Evolutionary conservation across 2,113 vertebrate species (phyloP).

Genomic region (Larimichthys polyactis): DNA sequence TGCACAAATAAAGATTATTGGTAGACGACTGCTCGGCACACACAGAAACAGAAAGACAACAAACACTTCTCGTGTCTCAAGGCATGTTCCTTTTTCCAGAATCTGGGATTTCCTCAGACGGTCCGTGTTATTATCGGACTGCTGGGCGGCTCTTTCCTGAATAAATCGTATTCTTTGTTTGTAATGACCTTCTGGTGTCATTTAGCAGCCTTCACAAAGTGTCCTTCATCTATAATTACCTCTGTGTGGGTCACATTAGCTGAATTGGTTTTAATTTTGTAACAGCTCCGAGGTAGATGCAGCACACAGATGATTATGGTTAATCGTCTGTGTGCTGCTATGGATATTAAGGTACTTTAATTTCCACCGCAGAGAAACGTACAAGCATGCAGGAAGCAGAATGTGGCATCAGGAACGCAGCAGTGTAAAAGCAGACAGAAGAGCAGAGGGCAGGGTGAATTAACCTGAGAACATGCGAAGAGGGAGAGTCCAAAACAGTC

Average conservation of each 20-base stretch:
- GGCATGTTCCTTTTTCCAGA: neutral
- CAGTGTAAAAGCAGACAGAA: too few relatives aligned
- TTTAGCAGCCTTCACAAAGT: constrained; percentile 48
- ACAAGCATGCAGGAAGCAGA: too few relatives aligned
- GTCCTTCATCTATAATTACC: constrained; percentile 12
- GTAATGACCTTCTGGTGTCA: constrained; percentile 14
- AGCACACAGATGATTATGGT: too few relatives aligned
- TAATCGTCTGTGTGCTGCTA: too few relatives aligned
- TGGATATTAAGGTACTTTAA: too few relatives aligned
- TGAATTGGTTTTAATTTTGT: constrained; percentile 5
- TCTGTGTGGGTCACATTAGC: neutral
- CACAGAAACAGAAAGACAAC: neutral
- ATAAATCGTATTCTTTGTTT: neutral
- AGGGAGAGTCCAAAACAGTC: too few relatives aligned
- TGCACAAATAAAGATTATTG: constrained; percentile 13
- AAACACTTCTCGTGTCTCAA: neutral
- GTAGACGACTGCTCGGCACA: neutral
- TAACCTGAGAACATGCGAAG: too few relatives aligned
- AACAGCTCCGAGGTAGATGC: too few relatives aligned
- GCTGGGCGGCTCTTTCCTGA: neutral
- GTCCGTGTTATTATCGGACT: too few relatives aligned
- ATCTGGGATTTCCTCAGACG: neutral
- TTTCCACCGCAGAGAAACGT: too few relatives aligned
- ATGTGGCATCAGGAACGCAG: too few relatives aligned
- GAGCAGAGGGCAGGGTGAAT: too few relatives aligned